Conservation (phyloP, 2,888 invertebrate genomes). For the Phymatocera aterrima region DNA sequence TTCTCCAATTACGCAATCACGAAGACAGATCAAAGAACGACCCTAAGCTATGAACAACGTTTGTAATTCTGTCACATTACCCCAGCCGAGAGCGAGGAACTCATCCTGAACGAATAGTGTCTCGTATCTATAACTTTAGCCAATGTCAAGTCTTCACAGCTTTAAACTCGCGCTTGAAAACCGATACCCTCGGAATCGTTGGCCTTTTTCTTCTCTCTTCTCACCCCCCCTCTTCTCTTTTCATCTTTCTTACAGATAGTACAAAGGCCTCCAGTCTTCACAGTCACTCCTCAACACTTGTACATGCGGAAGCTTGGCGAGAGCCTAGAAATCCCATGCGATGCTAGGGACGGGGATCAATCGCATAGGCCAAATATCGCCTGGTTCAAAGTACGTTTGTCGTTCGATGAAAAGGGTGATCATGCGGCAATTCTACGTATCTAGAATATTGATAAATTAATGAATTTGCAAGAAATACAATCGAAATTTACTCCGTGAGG, state of each 20-base stretch:
- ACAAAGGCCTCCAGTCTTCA: conserved; percentile 90
- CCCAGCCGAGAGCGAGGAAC: neutral
- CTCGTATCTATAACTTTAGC: neutral
- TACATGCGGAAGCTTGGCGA: conserved; percentile 91
- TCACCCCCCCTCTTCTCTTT: neutral
- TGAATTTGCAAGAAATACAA: neutral
- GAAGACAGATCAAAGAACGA: conserved; percentile 36
- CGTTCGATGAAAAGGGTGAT: neutral
- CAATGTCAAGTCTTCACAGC: neutral
- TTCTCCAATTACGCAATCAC: conserved; percentile 61
- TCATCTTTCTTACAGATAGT: conserved; percentile 76
- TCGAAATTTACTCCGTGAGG: neutral
- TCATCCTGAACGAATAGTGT: neutral
- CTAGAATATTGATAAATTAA: neutral
- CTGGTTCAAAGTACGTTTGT: conserved; percentile 80
- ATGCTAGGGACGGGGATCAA: conserved; percentile 83
- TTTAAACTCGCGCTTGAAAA: neutral
- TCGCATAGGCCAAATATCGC: conserved; percentile 81
- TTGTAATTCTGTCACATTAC: neutral
- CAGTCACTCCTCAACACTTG: conserved; percentile 86
- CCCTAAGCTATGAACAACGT: conserved; percentile 5
- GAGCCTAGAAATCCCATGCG: conserved; percentile 89
- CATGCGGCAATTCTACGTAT: neutral
- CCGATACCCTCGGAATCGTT: neutral
- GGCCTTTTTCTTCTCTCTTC: neutral